Conservation (phyloP, 1,140 invertebrate genomes). For the Nixonia krombeini region DNA sequence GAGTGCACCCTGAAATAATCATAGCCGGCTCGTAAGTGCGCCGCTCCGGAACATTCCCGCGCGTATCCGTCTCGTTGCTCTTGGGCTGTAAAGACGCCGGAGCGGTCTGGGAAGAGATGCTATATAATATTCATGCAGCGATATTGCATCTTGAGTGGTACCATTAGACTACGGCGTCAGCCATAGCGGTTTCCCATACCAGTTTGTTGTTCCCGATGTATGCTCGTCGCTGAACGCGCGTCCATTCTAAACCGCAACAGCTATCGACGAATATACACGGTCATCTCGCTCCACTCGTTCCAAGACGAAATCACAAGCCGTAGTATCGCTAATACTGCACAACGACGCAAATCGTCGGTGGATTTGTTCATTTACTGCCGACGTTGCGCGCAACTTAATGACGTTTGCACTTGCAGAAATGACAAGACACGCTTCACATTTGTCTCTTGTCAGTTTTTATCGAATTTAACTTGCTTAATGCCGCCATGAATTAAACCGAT, state of each 20-base stretch:
- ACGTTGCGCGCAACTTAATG: no score
- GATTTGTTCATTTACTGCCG: no score
- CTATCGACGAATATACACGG: slow-evolving; percentile 27
- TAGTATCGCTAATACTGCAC: no score
- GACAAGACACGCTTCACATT: no score
- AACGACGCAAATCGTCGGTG: no score
- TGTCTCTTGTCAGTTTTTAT: no score
- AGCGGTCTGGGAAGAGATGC: slow-evolving; percentile 31
- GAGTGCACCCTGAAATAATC: slow-evolving; percentile 69
- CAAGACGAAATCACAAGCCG: slow-evolving; percentile 12
- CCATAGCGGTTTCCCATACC: slow-evolving; percentile 50
- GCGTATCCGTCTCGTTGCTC: slow-evolving; percentile 38
- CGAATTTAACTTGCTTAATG: no score
- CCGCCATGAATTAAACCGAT: no score
- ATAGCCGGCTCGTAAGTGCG: slow-evolving; percentile 58
- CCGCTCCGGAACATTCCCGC: slow-evolving; percentile 44
- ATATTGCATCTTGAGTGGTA: slow-evolving; percentile 68
- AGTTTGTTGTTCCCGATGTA: slow-evolving; percentile 54
- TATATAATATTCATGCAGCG: slow-evolving; percentile 66
- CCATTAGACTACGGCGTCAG: slow-evolving; percentile 61
- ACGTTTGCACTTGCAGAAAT: no score
- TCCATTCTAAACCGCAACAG: neutral
- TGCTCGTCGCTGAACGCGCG: no score
- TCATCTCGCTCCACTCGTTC: neutral
- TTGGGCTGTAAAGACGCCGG: slow-evolving; percentile 40